Conservation (phyloP, 2,888 invertebrate species). For the Clitarchus hookeri region DNA sequence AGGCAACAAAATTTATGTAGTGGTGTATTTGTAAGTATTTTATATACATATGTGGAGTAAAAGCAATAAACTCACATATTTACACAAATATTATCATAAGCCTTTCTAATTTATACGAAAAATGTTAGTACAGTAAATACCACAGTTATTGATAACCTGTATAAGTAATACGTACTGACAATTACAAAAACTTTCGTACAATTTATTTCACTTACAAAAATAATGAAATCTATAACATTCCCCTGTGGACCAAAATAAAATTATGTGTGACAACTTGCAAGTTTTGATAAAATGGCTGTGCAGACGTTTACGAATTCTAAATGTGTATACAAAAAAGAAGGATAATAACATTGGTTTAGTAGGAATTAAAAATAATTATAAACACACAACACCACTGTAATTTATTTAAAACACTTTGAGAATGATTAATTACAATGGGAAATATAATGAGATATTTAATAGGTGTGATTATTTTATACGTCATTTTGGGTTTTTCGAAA, state of each 20-base stretch:
- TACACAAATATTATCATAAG: not conserved
- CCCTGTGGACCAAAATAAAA: not conserved
- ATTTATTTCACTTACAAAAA: not conserved
- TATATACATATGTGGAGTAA: too few species aligned
- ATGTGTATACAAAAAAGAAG: not conserved
- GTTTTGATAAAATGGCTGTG: conserved; percentile 14
- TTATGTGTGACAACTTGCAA: not conserved
- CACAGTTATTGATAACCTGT: not conserved
- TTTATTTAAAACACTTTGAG: not conserved
- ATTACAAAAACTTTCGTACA: not conserved
- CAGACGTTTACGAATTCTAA: not conserved
- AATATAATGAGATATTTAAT: not conserved
- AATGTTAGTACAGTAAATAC: not conserved
- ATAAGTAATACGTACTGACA: not conserved
- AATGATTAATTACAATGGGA: not conserved
- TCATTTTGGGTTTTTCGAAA: not conserved
- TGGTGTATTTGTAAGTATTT: too few species aligned
- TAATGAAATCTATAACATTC: not conserved
- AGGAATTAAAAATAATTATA: not conserved
- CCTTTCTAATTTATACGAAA: not conserved
- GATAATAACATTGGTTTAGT: not conserved
- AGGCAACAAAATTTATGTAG: too few species aligned
- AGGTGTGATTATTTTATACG: not conserved
- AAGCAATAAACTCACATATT: not conserved
- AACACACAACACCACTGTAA: not conserved